A percentile compares a stretch with the other conserved stretches of the same genome.
phyloP scores from a whole-genome alignment of 2,888 invertebrate genomes.

The Alitta virens region DNA sequence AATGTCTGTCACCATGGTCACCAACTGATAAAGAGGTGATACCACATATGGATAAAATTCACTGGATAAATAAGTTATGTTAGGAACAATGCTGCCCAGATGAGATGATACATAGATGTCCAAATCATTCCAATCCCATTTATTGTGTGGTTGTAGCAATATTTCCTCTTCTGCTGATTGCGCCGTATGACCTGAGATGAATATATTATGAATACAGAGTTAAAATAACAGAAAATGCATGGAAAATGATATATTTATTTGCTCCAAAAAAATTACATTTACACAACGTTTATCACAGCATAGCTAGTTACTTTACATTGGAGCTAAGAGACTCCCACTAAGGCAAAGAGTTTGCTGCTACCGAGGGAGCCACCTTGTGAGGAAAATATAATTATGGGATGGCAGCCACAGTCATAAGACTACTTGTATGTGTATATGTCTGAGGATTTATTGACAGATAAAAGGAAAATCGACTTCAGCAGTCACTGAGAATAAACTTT shows the following conservation, averaged over 20 bases:
- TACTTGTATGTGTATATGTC: no score
- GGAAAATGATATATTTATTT: neutral
- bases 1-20: conserved; percentile 45
- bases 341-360: no score
- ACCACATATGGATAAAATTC: conserved; percentile 25
- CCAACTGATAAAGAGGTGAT: conserved; percentile 36
- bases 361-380: no score
- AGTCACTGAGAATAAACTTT: no score
- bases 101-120: conserved; percentile 36
- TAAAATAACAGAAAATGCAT: neutral
- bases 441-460: no score
- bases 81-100: conserved; percentile 36
- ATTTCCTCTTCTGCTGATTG: conserved; percentile 42
- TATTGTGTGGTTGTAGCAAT: neutral
- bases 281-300: no score
- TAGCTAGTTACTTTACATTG: no score
- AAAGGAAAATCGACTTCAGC: no score
- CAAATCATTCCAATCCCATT: conserved; percentile 41
- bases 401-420: no score
- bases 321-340: no score
- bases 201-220: neutral
- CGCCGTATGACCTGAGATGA: conserved; percentile 36
- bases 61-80: conserved; percentile 30
- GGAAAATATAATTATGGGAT: no score
- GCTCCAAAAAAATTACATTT: no score